phyloP scores from a whole-genome alignment of 2,888 invertebrate species.

The Drosophila macrothrix region DNA sequence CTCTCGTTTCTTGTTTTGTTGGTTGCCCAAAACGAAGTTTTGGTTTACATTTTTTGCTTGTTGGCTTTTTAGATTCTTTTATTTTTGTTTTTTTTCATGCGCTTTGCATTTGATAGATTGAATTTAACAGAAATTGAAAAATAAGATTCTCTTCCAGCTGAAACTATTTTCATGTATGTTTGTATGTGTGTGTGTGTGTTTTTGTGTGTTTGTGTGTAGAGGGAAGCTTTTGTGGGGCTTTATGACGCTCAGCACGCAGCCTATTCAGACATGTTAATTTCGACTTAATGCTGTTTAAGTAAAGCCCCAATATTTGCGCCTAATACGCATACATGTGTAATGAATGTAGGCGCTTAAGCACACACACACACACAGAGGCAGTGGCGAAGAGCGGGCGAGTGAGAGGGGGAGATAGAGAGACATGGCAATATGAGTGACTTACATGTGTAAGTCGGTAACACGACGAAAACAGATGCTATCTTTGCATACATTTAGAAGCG shows the following conservation, averaged over 20 bases:
- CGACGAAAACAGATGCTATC: constrained; percentile 80
- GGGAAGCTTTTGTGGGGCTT: constrained; percentile 15
- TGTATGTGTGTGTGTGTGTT: background rate
- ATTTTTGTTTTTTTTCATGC: constrained; percentile 54
- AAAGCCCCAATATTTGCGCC: constrained; percentile 80
- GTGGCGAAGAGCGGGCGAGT: background rate
- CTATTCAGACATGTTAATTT: constrained; percentile 77
- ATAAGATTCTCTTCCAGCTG: constrained; percentile 20
- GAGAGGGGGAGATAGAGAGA: constrained; percentile 12
- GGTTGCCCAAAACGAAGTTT: constrained; percentile 23
- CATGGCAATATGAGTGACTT: constrained; percentile 74
- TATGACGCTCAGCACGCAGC: constrained; percentile 37
- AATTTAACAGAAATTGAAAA: constrained; percentile 57
- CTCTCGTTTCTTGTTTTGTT: constrained; percentile 14
- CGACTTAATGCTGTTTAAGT: constrained; percentile 80
- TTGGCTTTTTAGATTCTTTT: constrained; percentile 25
- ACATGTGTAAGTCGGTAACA: constrained; percentile 80
- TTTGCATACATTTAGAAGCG: constrained; percentile 69
- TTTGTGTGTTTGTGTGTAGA: background rate
- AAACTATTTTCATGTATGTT: constrained; percentile 6
- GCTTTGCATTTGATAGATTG: constrained; percentile 65
- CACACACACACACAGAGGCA: constrained; percentile 28
- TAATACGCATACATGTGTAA: constrained; percentile 81
- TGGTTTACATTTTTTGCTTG: constrained; percentile 42
- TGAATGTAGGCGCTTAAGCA: constrained; percentile 72